Base-by-base conservation (phyloP, 2,888 invertebrate species). In the Argyresthia goedartella region DNA sequence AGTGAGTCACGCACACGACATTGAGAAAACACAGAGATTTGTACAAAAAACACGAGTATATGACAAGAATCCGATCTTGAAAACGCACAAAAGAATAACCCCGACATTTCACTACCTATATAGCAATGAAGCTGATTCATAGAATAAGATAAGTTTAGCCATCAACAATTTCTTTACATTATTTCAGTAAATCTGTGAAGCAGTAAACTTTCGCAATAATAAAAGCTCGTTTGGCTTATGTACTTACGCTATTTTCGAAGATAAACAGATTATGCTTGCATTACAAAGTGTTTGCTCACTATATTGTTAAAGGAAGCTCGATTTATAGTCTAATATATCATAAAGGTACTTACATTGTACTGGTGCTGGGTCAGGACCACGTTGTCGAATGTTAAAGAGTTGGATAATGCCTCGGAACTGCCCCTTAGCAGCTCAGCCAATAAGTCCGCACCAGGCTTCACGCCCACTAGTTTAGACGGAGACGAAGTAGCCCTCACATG, bases 401-500 rank as follows among this genome's bases (percentile, higher is more conserved):
- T 89, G 13, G 92, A 90, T 53, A 93, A 81, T 59, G 93, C 91
- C 71, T 95, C 95, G 43, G 94, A 94, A 64, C 93, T 93, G 52
- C 94, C 94, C 58, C 92, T 89, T 48, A 95, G 88, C 56, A 95
- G 81, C 71, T 94, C 93, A 46, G 93, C 93, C 55, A 95, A 84
- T 55, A 94, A 80, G 68, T 94, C 93, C 1, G 74, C 77, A 33
- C 80, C 81, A 6, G 84, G 78, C 55, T 80, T 77, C 52, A 82
- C 82, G 55, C 91, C 91, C 65, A 91, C 92, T 58, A 94, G 84
- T 72, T 94, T 93, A 14, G 92, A 93, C 36, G 94, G 94, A 60
- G 93, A 93, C 8, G 93, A 94, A 13, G 93, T 93, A 7, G 93
- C 93, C 60, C 94, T 79, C 60, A 93, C 93, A 73, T 94, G 94